phyloP scores from a whole-genome alignment of 1,140 invertebrate genomes.

The Drosophila lowei region DNA sequence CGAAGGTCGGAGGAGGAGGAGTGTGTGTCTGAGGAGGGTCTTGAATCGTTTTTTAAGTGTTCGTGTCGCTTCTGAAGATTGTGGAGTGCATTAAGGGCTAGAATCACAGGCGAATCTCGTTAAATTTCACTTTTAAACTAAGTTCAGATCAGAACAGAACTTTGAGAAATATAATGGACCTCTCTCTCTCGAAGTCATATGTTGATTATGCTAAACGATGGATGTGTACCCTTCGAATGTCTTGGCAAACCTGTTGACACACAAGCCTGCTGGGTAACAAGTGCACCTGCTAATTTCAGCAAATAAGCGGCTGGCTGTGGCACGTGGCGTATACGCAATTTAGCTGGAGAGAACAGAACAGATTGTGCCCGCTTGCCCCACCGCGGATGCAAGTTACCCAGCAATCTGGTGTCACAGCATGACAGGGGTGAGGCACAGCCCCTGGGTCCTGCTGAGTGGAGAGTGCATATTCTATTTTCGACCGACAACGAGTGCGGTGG shows the following conservation, averaged over 20 bases:
- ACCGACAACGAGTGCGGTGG: background rate
- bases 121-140: slow-evolving; percentile 11
- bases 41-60: slow-evolving; percentile 46
- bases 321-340: slow-evolving; percentile 68
- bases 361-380: slow-evolving; percentile 29
- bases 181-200: too few species aligned
- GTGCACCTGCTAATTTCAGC: slow-evolving; percentile 42
- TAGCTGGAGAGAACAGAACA: background rate
- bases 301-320: slow-evolving; percentile 23
- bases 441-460: background rate
- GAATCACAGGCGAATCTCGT: background rate
- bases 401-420: slow-evolving; percentile 22
- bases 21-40: background rate
- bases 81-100: background rate
- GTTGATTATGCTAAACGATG: too few species aligned
- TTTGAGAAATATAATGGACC: too few species aligned
- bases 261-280: too few species aligned
- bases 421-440: slow-evolving; percentile 1
- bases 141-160: too few species aligned
- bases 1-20: background rate
- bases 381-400: background rate
- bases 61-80: slow-evolving; percentile 45
- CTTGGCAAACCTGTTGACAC: too few species aligned
- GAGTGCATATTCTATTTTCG: slow-evolving; percentile 51
- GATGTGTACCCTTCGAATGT: too few species aligned